Evolutionary conservation across 2,113 vertebrate species (phyloP).

Genomic region (Brachypodius melanocephalos): DNA sequence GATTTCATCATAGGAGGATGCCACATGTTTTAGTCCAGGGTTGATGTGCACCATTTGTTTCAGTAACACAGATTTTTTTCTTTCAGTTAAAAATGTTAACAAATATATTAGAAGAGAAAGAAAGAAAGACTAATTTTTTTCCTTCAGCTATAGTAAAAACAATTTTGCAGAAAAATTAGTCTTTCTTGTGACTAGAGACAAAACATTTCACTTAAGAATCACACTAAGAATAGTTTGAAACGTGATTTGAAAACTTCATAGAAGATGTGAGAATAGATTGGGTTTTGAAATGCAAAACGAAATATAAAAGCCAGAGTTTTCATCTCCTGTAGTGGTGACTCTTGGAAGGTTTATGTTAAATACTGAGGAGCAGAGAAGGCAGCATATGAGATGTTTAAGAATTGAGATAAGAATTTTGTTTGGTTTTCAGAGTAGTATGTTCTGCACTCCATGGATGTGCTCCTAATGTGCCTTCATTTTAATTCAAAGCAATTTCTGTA

Average conservation of each 20-base stretch:
- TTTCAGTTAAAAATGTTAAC: not conserved
- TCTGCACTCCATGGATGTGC: not conserved
- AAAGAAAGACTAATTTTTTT: not conserved
- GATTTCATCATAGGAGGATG: not conserved
- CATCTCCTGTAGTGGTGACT: not conserved
- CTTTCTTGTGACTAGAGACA: not conserved
- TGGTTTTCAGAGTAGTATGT: not conserved
- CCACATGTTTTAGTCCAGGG: not conserved
- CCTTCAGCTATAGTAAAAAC: not conserved
- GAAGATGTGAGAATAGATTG: not conserved
- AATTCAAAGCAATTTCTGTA: not conserved
- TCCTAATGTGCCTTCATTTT: not conserved
- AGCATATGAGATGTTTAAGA: not conserved
- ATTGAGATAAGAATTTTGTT: not conserved
- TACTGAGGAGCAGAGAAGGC: not conserved
- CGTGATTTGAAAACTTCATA: not conserved
- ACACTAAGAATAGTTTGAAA: not conserved
- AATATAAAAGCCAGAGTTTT: not conserved
- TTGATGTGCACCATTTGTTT: not conserved
- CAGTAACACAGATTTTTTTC: not conserved
- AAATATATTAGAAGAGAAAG: not conserved
- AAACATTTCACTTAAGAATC: not conserved
- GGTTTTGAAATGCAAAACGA: not conserved
- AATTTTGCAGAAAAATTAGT: not conserved
- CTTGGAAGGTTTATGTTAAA: not conserved